These are phyloP conservation scores for Alca torda DNA, from an alignment of 2,797 vertebrate species.

Conservation along the genomic window DNA sequence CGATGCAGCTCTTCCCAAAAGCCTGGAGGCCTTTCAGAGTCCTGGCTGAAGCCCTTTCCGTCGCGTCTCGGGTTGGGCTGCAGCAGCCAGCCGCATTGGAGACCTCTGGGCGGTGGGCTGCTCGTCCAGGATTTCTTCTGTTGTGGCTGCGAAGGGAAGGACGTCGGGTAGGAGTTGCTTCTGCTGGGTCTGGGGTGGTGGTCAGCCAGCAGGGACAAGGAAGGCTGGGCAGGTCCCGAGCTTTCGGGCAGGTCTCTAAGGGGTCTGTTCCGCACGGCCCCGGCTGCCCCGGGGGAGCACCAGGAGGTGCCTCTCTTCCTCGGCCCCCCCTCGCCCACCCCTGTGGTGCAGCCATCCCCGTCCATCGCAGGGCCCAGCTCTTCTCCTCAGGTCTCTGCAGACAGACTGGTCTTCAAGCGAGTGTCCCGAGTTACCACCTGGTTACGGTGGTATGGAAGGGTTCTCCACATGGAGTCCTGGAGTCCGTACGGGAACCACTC, in stretches of 20 bases:
- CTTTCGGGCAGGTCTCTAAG: no score
- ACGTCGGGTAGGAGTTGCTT: not conserved
- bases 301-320: no score
- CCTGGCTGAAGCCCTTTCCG: not conserved
- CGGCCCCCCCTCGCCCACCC: rapidly evolving
- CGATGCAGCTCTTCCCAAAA: not conserved
- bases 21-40: not conserved
- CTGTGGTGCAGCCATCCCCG: rapidly evolving
- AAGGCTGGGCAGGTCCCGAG: not conserved
- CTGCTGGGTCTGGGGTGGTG: rapidly evolving
- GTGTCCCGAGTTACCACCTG: rapidly evolving
- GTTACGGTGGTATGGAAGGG: not conserved
- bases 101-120: not conserved
- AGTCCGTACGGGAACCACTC: rapidly evolving
- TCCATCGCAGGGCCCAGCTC: rapidly evolving
- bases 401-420: not conserved
- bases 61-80: not conserved
- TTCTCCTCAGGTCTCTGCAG: not conserved
- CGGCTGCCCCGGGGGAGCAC: not conserved
- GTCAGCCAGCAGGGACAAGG: not conserved
- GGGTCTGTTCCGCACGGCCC: not conserved
- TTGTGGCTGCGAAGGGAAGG: not conserved
- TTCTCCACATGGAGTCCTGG: rapidly evolving
- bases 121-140: rapidly evolving
- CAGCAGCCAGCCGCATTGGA: no score